A percentile compares a stretch with the other conserved stretches of the same genome.
These are phyloP conservation scores for Argyrosomus japonicus DNA, from an alignment of 2,113 vertebrate genomes.

Conservation along the genomic window DNA sequence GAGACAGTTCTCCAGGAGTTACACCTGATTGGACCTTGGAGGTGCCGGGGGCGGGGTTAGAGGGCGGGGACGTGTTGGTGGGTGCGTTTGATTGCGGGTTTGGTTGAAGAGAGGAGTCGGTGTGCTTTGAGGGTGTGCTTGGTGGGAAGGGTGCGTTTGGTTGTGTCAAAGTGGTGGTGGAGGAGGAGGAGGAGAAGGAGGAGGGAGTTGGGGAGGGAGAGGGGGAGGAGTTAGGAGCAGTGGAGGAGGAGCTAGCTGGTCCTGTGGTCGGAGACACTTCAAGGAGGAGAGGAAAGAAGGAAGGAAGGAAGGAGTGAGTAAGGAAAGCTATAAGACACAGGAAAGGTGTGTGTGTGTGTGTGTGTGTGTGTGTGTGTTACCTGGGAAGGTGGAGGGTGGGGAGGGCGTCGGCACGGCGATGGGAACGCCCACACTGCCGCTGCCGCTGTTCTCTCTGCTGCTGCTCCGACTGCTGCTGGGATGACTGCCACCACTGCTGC, in stretches of 20 bases:
- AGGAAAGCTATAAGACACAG: neutral
- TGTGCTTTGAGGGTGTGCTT: constrained; percentile 47
- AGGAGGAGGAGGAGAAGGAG: constrained; percentile 76
- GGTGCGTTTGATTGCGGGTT: constrained; percentile 26
- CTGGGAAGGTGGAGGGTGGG: constrained; percentile 94
- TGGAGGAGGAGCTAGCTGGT: constrained; percentile 68
- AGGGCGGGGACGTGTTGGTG: constrained; percentile 50
- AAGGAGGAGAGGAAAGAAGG: constrained; percentile 59
- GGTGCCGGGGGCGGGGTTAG: constrained; percentile 68
- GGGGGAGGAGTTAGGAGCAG: constrained; percentile 79
- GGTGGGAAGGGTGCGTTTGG: constrained; percentile 46
- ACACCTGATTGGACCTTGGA: constrained; percentile 83
- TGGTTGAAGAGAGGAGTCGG: constrained; percentile 47
- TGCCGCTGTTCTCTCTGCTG: constrained; percentile 97
- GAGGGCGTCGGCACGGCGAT: constrained; percentile 96
- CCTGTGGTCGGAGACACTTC: constrained; percentile 86
- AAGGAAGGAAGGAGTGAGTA: neutral
- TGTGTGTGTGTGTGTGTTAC: constrained; percentile 87
- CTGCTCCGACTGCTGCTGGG: constrained; percentile 94
- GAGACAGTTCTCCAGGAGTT: constrained; percentile 85
- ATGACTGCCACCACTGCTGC: constrained; percentile 94
- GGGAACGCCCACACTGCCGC: constrained; percentile 92
- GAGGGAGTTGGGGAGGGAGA: constrained; percentile 65
- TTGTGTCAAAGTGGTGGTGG: constrained; percentile 70
- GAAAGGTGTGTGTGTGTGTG: neutral